Evolutionary conservation across 64 coral and sea anemone species (phyloP), one percentile per base, ranked within the genome.

Genomic region (Pocillopora verrucosa): DNA sequence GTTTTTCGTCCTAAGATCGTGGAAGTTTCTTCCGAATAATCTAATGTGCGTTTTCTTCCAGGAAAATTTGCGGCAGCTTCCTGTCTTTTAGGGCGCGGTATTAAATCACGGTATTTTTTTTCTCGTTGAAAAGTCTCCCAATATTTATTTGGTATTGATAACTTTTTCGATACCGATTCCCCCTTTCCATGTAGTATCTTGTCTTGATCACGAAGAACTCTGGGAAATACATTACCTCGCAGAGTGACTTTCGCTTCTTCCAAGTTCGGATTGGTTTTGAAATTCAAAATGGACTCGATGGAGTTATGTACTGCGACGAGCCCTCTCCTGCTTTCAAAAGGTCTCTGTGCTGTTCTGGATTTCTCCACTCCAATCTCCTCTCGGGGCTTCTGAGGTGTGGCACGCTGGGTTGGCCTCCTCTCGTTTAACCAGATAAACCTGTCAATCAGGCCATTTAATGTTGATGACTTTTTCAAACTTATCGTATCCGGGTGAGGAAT

Each of bases 391-490:
- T 88, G 86, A 16, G 86, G 86, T 34, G 86, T 88, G 26, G 72
- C 58, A 10, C 69, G 16, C 2, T 16, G 17, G 19, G 72, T 75
- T 9, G 75, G 60, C 35, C 56, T 19, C 1, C 26, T 3, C 17
- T 65, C 16, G 25, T 62, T 75, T 57, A 63, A 60, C 11, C 19
- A 36, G 24, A 61, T 45, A 17, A 88, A 37, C 72, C 26, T 61
- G 9, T 62, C 10, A 51, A 20, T 75, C 22, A 65, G 7, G 10
- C 19, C 56, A 20, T 30, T 76, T 36, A 10, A 14, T 58, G 58
- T 75, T n/a, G 70, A 12, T 75, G 86, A 88, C 17, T 75, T 88
- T 61, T 88, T 88, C 34, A 76, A 51, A 56, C 72, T 76, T 30
- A 5, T 16, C 36, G 30, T 36, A 41, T 88, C 58, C 13, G 86